A percentile compares a stretch with the other conserved stretches of the same genome.
These are phyloP conservation scores for Meloidogyne hapla DNA, from an alignment of 1,140 invertebrate genomes.

Conservation along the genomic window DNA sequence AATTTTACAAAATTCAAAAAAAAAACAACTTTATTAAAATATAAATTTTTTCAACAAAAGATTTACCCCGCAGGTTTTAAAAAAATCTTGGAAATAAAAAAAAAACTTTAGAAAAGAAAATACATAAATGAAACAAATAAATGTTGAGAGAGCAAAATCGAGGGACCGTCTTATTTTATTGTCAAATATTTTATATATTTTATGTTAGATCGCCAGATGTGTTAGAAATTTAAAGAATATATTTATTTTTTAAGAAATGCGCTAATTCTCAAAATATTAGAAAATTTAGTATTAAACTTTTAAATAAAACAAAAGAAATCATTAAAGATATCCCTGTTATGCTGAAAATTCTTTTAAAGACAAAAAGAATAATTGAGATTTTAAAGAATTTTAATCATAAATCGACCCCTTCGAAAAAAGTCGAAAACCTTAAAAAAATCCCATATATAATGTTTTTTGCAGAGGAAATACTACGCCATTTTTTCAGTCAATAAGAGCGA, in stretches of 20 bases:
- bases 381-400: too few relatives aligned
- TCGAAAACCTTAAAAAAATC: too few relatives aligned
- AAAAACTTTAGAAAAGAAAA: background rate
- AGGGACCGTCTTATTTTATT: constrained; percentile 1
- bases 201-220: background rate
- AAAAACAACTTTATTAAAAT: background rate
- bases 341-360: too few relatives aligned
- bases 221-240: background rate
- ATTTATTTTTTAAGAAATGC: background rate
- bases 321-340: too few relatives aligned
- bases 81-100: background rate
- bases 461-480: constrained; percentile 3
- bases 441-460: background rate
- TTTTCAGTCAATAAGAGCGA: constrained; percentile 2
- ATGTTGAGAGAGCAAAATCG: background rate
- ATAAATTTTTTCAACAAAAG: background rate
- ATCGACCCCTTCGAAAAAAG: too few relatives aligned
- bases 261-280: background rate
- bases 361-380: too few relatives aligned
- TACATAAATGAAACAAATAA: background rate
- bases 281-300: background rate
- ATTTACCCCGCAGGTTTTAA: background rate
- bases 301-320: too few relatives aligned
- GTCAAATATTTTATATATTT: constrained; percentile 1
- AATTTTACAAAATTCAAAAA: too few relatives aligned